Percentiles rank a stretch among this genome's conserved stretches.
These are phyloP conservation scores for Aleiodes testaceus DNA, from an alignment of 2,888 invertebrate species.

Conservation along the genomic window DNA sequence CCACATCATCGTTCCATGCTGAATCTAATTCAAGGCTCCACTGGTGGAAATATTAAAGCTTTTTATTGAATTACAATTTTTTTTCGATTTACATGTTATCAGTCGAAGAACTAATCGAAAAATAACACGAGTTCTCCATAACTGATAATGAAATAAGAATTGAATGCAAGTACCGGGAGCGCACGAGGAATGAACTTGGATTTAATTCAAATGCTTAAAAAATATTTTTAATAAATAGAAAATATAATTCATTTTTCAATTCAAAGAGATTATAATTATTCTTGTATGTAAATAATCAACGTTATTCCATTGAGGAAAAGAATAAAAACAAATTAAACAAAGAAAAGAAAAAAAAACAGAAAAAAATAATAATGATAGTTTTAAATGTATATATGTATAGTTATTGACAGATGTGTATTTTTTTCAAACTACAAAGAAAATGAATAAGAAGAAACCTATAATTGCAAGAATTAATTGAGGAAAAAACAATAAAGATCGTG, in stretches of 20 bases:
- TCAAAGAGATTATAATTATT: slow-evolving; percentile 38
- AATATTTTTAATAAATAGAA: slow-evolving; percentile 23
- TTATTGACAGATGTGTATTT: slow-evolving; percentile 38
- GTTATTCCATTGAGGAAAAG: slow-evolving; percentile 18
- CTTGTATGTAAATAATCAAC: slow-evolving; percentile 39
- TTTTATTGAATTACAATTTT: not conserved
- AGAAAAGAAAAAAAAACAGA: slow-evolving; percentile 48
- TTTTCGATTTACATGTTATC: no score
- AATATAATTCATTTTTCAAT: slow-evolving; percentile 30
- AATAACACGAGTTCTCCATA: not conserved
- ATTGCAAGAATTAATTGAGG: slow-evolving; percentile 47
- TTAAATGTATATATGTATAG: slow-evolving; percentile 34
- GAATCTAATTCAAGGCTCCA: slow-evolving; percentile 13
- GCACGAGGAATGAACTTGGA: slow-evolving; percentile 24
- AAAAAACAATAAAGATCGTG: slow-evolving; percentile 38
- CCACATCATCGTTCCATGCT: not conserved
- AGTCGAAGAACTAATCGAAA: not conserved
- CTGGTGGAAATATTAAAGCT: not conserved
- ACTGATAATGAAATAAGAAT: slow-evolving; percentile 20
- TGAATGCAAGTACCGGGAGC: slow-evolving; percentile 13
- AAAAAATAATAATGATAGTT: slow-evolving; percentile 46
- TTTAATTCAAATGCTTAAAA: slow-evolving; percentile 5
- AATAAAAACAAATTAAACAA: slow-evolving; percentile 25
- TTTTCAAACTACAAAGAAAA: slow-evolving; percentile 42
- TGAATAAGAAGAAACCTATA: slow-evolving; percentile 39